Evolutionary conservation across 2,113 vertebrate species (phyloP), one percentile per base, ranked within the genome.

Genomic region (Rhegmatorhina hoffmannsi): DNA sequence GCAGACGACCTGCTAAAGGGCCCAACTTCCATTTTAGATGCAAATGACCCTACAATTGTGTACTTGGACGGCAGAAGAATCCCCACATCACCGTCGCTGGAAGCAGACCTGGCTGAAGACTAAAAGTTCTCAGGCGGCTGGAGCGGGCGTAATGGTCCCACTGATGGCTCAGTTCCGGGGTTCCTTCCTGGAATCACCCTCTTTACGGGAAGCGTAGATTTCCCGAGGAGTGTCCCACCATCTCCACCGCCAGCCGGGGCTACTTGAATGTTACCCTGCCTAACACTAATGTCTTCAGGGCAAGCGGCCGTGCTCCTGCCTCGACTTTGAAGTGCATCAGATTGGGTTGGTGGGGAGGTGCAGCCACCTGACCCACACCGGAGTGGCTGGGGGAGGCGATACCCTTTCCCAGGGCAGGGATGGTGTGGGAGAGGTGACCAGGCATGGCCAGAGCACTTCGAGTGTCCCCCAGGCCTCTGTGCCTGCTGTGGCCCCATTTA

Each of bases 251-350:
- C 66, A 60, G 33, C 64, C 40, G 2, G 4, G 56, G 55, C 81
- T 89, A 62, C 58, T 28, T 2, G 7, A 36, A 20, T 33, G 59
- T 76, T 21, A 49, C 50, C 7, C n/a, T 83, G 72, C 62, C 58
- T 95, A 79, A 56, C 59, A 58, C 76, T 94, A 93, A 91, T 84
- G 87, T 67, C 94, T 83, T 36, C 75, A 19, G 79, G 89, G 75
- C 82, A 90, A 72, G 82, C 4, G 4, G 60, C 88, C 49, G 21
- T 44, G 72, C 69, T 96, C 29, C 73, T 36, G 60, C 50, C 34
- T 20, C 1, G 6, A 36, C 94, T 96, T 97, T 97, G 95, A 95
- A 94, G 83, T 96, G 95, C 83, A 97, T 95, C 95, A 94, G 94
- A 97, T 95, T 84, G 92, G 63, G 64, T 28, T 50, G 14, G 67